Conservation (phyloP, 2,888 invertebrate species). For the Campopleginae sp. region DNA sequence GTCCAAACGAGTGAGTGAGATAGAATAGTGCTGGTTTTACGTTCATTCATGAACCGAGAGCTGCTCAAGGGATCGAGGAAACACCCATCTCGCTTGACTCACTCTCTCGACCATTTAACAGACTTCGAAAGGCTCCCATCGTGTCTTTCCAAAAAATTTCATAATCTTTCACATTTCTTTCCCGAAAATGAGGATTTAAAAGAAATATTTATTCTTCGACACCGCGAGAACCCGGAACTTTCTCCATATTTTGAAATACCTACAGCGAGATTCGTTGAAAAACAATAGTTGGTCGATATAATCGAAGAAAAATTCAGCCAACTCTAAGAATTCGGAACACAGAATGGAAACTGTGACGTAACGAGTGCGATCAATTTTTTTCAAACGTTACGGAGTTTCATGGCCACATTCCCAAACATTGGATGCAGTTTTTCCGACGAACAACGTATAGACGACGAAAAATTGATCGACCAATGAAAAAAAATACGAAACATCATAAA, state of each 20-base stretch:
- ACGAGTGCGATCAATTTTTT: background rate
- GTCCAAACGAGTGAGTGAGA: constrained; percentile 45
- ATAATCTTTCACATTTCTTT: background rate
- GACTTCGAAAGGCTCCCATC: background rate
- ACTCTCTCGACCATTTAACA: constrained; percentile 47
- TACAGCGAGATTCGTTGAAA: background rate
- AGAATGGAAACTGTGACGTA: background rate
- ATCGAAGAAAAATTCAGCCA: background rate
- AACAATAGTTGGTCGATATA: background rate
- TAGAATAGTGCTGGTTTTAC: constrained; percentile 73
- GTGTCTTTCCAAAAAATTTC: constrained; percentile 3
- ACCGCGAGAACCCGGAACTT: background rate
- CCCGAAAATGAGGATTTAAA: background rate
- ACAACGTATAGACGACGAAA: too few relatives aligned
- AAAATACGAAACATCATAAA: background rate
- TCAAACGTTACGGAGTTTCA: background rate
- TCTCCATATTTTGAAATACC: background rate
- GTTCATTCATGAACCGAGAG: constrained; percentile 78
- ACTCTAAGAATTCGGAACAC: background rate
- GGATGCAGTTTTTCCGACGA: background rate
- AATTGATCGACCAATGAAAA: too few relatives aligned
- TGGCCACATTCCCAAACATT: background rate
- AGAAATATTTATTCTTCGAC: background rate
- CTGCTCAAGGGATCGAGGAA: constrained; percentile 62
- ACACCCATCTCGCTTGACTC: constrained; percentile 65